Evolutionary conservation across 2,113 vertebrate species (phyloP).

Genomic region (Alouatta palliata): DNA sequence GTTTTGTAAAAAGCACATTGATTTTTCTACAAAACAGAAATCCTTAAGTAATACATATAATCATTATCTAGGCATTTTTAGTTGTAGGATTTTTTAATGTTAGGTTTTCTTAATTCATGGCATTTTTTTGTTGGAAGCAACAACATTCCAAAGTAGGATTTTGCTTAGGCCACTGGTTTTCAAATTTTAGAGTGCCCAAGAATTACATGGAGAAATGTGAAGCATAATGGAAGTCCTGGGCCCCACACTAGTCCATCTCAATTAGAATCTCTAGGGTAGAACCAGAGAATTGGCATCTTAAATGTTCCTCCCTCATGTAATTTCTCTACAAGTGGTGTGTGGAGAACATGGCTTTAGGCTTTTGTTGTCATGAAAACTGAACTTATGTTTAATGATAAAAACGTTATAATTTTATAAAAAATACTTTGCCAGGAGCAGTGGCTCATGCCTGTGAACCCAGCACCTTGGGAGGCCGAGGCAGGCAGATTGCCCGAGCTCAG

Average conservation of each 20-base stretch:
- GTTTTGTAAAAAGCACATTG: neutral
- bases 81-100: neutral
- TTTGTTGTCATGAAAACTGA: slow-evolving; percentile 30
- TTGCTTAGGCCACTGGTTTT: neutral
- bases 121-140: neutral
- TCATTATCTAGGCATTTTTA: neutral
- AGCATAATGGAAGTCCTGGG: neutral
- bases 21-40: neutral
- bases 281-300: neutral
- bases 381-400: slow-evolving; percentile 4
- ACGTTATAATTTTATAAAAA: neutral
- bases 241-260: neutral
- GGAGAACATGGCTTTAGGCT: neutral
- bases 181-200: neutral
- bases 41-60: neutral
- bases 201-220: neutral
- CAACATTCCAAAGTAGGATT: neutral
- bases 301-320: neutral
- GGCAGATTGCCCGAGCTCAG: too few species aligned
- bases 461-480: too few species aligned
- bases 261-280: neutral
- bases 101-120: neutral
- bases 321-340: neutral
- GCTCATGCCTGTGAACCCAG: too few species aligned
- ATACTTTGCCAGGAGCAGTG: neutral